Evolutionary conservation across 2,113 vertebrate genomes (phyloP), one percentile per base, ranked within the genome.

Genomic region (Tichodroma muraria): DNA sequence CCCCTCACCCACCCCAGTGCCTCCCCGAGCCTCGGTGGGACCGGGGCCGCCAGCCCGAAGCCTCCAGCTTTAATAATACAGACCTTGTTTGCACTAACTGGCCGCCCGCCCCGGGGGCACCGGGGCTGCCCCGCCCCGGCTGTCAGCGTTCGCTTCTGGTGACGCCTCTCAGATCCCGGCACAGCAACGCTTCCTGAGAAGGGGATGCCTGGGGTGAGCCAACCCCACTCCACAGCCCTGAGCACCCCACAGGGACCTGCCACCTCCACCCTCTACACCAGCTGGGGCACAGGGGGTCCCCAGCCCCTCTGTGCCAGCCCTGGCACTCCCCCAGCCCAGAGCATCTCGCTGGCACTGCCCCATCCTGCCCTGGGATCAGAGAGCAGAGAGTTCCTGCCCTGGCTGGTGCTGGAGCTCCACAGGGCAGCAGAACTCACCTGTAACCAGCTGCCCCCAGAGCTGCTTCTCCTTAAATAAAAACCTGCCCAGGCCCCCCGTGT

Each of bases 381-480:
- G 53, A 53, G 53, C 0, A 1, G 68, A 33, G 16, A 6, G 37
- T 4, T 59, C 31, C 52, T 4, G 10, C 1, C 6, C 54, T 17
- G 10, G 49, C 22, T 4, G 2, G n/a, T 38, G 66, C 76, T 9
- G 3, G 54, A 73, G 70, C 72, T 45, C 49, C 3, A 1, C 19
- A 10, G 70, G 70, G 76, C 57, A 11, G 57, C 0, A 10, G 75
- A 79, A 6, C 35, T 49, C 3, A 1, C 53, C 89, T 45, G 31
- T 30, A 33, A 25, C 40, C 88, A 64, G 47, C 57, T 5, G 16
- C 31, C 25, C 61, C 66, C 76, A 4, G 5, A 61, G 76, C 1
- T 69, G 91, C 86, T 93, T 83, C 53, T 82, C 25, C 63, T 52
- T 4, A 15, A 96, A 95, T 96, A 95, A 96, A 95, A 45, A 25